phyloP scores from a whole-genome alignment of 2,888 invertebrate species.

The Cepaea hortensis region DNA sequence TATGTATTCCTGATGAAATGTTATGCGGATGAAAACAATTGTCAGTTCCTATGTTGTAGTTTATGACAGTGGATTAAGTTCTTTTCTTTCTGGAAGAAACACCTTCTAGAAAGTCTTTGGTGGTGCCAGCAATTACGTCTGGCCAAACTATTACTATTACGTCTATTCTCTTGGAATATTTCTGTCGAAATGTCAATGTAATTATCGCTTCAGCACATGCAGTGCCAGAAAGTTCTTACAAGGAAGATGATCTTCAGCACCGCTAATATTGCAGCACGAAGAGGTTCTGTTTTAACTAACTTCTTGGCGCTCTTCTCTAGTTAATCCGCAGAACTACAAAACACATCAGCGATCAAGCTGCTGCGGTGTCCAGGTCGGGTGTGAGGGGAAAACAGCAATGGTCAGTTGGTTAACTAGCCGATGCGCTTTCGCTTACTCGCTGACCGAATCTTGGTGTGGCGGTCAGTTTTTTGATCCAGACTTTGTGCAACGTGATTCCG shows the following conservation, averaged over 20 bases:
- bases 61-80: background rate
- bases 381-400: background rate
- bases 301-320: background rate
- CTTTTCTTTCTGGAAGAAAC: background rate
- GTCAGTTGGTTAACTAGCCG: slow-evolving; percentile 19
- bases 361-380: background rate
- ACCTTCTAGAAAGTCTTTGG: background rate
- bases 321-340: background rate
- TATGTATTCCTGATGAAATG: no score
- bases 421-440: background rate
- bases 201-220: no score
- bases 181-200: background rate
- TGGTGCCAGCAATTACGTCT: background rate
- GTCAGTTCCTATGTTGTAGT: background rate
- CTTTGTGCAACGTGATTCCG: slow-evolving; percentile 27
- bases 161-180: background rate
- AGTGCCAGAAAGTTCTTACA: no score
- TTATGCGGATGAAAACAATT: background rate
- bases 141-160: background rate
- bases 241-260: background rate
- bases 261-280: background rate
- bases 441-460: slow-evolving; percentile 7
- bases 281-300: background rate
- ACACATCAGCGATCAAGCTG: background rate
- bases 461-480: slow-evolving; percentile 9